Evolutionary conservation across 1,140 invertebrate genomes (phyloP).

Genomic region (Cepaea nemoralis): DNA sequence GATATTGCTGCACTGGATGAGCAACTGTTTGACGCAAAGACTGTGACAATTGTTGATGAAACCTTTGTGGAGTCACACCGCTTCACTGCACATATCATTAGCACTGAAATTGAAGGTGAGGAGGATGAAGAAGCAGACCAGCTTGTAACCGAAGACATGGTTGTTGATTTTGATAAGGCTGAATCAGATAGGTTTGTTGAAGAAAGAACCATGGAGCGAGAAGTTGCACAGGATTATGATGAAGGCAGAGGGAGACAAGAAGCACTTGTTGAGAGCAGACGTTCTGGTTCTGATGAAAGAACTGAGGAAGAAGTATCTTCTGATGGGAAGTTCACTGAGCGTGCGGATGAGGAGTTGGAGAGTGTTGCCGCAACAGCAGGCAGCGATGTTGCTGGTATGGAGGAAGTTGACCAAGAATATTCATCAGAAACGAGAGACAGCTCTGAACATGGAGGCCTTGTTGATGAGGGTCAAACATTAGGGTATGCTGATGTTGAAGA

Average conservation of each 20-base stretch:
- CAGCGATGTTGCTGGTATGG: slow-evolving; percentile 16
- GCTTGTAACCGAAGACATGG: background rate
- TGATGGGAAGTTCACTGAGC: background rate
- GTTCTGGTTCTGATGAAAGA: background rate
- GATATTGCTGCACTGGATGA: slow-evolving; percentile 4
- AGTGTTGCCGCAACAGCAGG: slow-evolving; percentile 31
- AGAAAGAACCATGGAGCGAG: background rate
- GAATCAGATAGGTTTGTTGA: background rate
- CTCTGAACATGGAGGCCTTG: background rate
- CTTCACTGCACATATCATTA: slow-evolving; percentile 6
- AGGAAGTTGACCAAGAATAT: slow-evolving; percentile 21
- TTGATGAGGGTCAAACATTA: background rate
- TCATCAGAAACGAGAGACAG: background rate
- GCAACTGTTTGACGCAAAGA: background rate
- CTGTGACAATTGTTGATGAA: background rate
- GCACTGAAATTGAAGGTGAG: slow-evolving; percentile 33
- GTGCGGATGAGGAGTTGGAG: background rate
- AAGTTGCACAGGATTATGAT: background rate
- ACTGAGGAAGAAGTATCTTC: background rate
- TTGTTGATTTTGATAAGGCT: background rate
- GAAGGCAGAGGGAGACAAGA: slow-evolving; percentile 8
- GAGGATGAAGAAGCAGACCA: background rate
- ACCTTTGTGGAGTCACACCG: background rate
- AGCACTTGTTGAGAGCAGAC: background rate
- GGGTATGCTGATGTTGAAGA: background rate